These are phyloP conservation scores for Dascillus cervinus DNA, from an alignment of 2,888 invertebrate genomes.

Conservation along the genomic window DNA sequence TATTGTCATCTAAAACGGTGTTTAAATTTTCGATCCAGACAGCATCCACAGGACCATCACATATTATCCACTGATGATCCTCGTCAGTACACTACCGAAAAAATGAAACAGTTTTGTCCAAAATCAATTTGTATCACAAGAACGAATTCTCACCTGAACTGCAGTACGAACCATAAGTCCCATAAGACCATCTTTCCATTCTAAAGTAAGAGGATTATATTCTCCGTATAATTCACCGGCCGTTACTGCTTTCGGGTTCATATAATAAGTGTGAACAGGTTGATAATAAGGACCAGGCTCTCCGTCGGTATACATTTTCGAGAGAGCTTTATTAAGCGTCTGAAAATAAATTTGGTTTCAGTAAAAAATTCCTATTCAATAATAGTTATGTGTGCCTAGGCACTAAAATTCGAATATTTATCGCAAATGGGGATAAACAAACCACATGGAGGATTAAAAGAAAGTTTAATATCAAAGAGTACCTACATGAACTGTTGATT, in stretches of 20 bases:
- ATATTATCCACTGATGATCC: conserved; percentile 86
- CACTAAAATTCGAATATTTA: too few relatives aligned
- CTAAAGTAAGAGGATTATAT: conserved; percentile 73
- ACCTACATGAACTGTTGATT: too few relatives aligned
- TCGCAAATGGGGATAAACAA: too few relatives aligned
- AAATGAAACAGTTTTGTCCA: conserved; percentile 4
- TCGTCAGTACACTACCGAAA: conserved; percentile 44
- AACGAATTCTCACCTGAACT: conserved; percentile 49
- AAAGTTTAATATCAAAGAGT: too few relatives aligned
- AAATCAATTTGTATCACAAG: neutral
- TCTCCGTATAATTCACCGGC: conserved; percentile 86
- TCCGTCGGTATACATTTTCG: conserved; percentile 54
- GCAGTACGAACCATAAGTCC: conserved; percentile 57
- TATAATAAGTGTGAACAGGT: conserved; percentile 65
- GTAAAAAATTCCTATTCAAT: too few relatives aligned
- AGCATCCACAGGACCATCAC: conserved; percentile 88
- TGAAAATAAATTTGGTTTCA: conserved; percentile 32
- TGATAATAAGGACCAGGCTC: conserved; percentile 57
- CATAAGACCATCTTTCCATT: conserved; percentile 86
- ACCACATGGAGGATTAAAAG: too few relatives aligned
- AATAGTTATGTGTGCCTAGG: too few relatives aligned
- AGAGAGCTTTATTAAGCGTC: conserved; percentile 64
- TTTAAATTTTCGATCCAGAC: conserved; percentile 94
- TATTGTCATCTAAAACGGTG: conserved; percentile 87
- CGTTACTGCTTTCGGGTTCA: conserved; percentile 84